Conservation (phyloP, 2,113 vertebrate species). For the Lichenostomus cassidix region DNA sequence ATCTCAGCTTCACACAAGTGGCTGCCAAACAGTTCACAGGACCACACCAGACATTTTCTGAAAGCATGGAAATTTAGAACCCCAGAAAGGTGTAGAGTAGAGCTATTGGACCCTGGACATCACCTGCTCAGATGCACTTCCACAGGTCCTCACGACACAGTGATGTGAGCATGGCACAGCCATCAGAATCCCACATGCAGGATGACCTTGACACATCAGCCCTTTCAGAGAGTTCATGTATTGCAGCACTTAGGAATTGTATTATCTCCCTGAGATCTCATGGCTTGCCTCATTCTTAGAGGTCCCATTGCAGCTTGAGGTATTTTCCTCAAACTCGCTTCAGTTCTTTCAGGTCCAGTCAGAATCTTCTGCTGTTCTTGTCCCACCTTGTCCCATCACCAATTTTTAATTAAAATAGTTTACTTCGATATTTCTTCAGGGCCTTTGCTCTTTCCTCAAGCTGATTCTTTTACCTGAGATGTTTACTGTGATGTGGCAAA, state of each 20-base stretch:
- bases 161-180: background rate
- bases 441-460: background rate
- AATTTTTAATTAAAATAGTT: background rate
- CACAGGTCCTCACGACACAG: background rate
- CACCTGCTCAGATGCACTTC: background rate
- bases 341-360: background rate
- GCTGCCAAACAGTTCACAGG: background rate
- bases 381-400: background rate
- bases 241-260: background rate
- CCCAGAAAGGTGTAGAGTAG: background rate
- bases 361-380: background rate
- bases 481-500: background rate
- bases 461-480: background rate
- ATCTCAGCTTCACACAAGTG: rapidly evolving
- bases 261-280: background rate
- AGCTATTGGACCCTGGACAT: background rate
- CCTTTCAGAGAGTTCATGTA: background rate
- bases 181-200: no score
- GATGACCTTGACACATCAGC: background rate
- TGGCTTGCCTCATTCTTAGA: background rate
- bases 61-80: background rate
- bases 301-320: rapidly evolving
- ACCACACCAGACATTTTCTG: background rate
- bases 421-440: background rate
- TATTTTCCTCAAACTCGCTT: background rate